Base-by-base conservation (phyloP, 2,113 vertebrate species). In the Lophotis ruficrista region DNA sequence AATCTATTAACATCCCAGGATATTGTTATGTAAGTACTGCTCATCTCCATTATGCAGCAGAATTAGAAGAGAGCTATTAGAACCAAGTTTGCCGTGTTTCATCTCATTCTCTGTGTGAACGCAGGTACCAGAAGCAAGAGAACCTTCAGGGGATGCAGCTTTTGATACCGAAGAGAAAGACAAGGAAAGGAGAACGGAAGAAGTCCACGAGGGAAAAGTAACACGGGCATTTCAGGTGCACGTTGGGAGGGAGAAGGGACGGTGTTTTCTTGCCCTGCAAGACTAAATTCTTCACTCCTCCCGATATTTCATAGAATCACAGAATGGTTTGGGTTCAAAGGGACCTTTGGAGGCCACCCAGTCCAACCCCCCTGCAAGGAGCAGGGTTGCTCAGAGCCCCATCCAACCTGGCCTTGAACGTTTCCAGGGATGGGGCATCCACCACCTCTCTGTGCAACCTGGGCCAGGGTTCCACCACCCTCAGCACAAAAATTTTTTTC, bases 1-100 rank as follows among this genome's bases (percentile, higher is more conserved):
- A 94, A 87, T 96, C 95, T 96, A 96, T 96, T 96, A 96, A 94
- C 96, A 94, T 92, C 66, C 82, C 91, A 95, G 91, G 89, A 96
- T 95, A 95, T 92, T 84, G 89, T 94, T 95, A 96, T 94, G 91
- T 95, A 97, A 97, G 96, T 94, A 96, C 95, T 95, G 95, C 91
- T 96, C 95, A 93, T 94, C 92, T 92, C 94, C 87, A 94, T 94
- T 95, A 94, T 93, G 91, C 78, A 87, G 96, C 78, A 93, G 91
- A 96, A 95, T 95, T 85, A 94, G 83, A 87, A 65, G 31, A 69
- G 22, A 89, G 91, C 61, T 80, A 82, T 95, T 76, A 95, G 92
- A 92, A 91, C 89, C 87, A 54, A 43, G 86, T 83, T 92, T 80
- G 83, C 77, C 92, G 87, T 76, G 81, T 92, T 96, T 89, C 91